Evolutionary conservation across 2,888 invertebrate genomes (phyloP), one percentile per base, ranked within the genome.

Genomic region (Tetropium fuscum): DNA sequence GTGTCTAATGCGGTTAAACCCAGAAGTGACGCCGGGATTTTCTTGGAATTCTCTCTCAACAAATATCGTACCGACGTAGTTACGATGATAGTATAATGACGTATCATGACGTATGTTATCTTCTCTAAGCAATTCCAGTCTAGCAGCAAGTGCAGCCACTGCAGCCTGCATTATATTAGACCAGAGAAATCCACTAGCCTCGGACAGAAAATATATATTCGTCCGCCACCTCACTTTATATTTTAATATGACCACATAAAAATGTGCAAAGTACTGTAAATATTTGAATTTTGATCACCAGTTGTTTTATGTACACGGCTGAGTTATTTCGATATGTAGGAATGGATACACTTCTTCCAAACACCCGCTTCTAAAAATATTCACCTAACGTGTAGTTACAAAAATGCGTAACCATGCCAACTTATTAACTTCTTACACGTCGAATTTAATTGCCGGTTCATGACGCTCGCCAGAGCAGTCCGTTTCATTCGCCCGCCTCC

Each of bases 291-390:
- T 22, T 22, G 22, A 48, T 36, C 48, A 48, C 36, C 48, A 48
- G 48, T 48, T 48, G 48, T 36, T 48, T 48, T 48, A 48, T 48
- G 48, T 48, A 38, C 48, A 22, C 48, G 15, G 44, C 13, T 15
- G 36, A 34, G 48, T 34, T 48, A 48, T 48, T 48, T 48, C 11
- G 25, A 48, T 48, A 48, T 48, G 8, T 34, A 36, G 36, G 38
- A 48, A 38, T 36, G 36, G 25, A 48, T 44, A 44, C 10, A 25
- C 44, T 44, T 36, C 36, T 48, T 48, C 48, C 36, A 48, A 36
- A 22, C 25, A 20, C 36, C 36, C 48, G 15, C 5, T 48, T 48
- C 48, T 48, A 48, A 48, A 48, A 34, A 48, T 48, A 48, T 34
- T 25, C 48, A n/a, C 25, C 19, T 11, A 36, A 36, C 48, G 48